Conservation (phyloP, 2,888 invertebrate species). For the Scrobipalpa costella region DNA sequence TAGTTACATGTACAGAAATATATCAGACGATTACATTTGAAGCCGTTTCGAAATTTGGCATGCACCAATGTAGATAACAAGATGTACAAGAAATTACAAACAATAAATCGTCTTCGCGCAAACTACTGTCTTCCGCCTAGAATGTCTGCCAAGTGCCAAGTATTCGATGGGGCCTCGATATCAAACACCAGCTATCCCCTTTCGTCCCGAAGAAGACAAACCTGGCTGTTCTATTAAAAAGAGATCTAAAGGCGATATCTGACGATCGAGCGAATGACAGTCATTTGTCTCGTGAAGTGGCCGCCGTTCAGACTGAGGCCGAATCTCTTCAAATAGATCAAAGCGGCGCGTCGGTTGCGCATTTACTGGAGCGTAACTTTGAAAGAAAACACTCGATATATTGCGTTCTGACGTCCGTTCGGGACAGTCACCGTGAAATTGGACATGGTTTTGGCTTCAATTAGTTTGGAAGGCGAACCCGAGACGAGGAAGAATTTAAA, state of each 20-base stretch:
- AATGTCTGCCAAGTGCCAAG: conserved; percentile 16
- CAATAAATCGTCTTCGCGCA: not conserved
- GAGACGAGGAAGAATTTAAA: conserved; percentile 14
- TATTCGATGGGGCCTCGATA: conserved; percentile 8
- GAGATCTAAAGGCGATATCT: conserved; percentile 25
- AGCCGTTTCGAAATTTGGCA: not conserved
- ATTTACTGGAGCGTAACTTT: conserved; percentile 50
- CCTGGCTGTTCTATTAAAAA: conserved; percentile 25
- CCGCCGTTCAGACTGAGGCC: conserved; percentile 35
- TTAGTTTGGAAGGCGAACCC: conserved; percentile 13
- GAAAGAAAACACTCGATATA: conserved; percentile 52
- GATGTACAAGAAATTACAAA: not conserved
- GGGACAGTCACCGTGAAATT: conserved; percentile 45
- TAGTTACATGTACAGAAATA: conserved; percentile 26
- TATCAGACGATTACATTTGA: not conserved
- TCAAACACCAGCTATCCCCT: conserved; percentile 9
- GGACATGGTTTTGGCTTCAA: conserved; percentile 33
- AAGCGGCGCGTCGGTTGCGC: conserved; percentile 42
- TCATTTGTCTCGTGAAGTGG: conserved; percentile 37
- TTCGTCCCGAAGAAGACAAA: not conserved
- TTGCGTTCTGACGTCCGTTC: conserved; percentile 39
- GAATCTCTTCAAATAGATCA: conserved; percentile 54
- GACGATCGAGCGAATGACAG: conserved; percentile 26
- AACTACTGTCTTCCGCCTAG: conserved; percentile 13
- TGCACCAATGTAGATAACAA: not conserved